phyloP scores from a whole-genome alignment of 2,888 invertebrate species.

The Pomacea canaliculata region DNA sequence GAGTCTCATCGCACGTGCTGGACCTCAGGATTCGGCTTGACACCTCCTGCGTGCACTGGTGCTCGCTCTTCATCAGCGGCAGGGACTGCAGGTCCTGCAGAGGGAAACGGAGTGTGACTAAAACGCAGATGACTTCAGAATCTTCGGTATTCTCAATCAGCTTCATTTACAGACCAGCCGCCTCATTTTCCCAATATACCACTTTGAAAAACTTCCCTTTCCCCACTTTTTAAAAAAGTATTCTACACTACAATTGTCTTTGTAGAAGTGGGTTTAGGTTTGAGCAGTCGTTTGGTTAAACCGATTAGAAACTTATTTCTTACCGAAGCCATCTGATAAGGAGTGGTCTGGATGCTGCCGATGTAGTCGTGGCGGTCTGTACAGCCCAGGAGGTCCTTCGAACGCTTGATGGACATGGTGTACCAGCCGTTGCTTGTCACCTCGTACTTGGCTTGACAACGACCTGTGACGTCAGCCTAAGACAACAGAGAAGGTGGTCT shows the following conservation, averaged over 20 bases:
- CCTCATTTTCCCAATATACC: no score
- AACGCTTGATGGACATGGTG: conserved; percentile 55
- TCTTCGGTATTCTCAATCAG: no score
- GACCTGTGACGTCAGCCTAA: conserved; percentile 84
- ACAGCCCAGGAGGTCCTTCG: conserved; percentile 64
- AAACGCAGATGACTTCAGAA: neutral
- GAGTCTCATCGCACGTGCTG: conserved; percentile 78
- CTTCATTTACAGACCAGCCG: no score
- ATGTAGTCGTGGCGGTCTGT: conserved; percentile 59
- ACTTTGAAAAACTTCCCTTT: no score
- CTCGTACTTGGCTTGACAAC: conserved; percentile 82
- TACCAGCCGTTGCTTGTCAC: conserved; percentile 44
- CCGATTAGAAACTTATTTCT: conserved; percentile 31
- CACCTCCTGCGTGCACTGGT: conserved; percentile 78
- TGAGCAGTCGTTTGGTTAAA: no score
- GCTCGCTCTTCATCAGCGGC: conserved; percentile 71
- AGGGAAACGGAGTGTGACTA: neutral
- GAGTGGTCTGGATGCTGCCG: conserved; percentile 61
- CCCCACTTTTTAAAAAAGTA: no score
- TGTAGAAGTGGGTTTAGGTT: no score
- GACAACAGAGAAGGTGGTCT: neutral
- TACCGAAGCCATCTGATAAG: conserved; percentile 64
- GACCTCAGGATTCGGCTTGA: conserved; percentile 77
- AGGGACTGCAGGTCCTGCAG: conserved; percentile 58
- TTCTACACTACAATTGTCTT: no score